Evolutionary conservation across 2,797 vertebrate genomes (phyloP), one percentile per base, ranked within the genome.

Genomic region (Scolopax rusticola): DNA sequence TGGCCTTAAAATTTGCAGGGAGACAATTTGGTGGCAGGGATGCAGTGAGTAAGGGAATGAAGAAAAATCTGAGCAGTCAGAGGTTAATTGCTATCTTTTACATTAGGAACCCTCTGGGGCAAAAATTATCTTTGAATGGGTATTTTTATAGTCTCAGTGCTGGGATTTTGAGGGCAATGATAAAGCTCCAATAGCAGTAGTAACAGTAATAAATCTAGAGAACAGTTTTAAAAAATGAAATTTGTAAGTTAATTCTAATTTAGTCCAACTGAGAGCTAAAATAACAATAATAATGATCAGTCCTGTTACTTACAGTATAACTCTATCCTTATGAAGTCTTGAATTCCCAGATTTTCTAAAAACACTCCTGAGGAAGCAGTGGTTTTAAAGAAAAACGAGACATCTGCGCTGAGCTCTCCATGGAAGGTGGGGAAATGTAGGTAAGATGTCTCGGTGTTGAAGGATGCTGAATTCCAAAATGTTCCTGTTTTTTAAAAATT

Each of bases 321-420:
- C 73, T 99, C 99, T 89, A 99, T 98, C 61, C 99, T 98, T 92
- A 99, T 99, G 96, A 99, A 99, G 94, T 99, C 99, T 75, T 98
- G 99, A 97, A 99, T 99, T 95, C 99, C 99, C 90, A 99, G 73
- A 96, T 99, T 99, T 97, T 99, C 99, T 97, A 99, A 97, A 98
- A 99, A 99, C 32, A 99, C 98, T 30, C 99, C 99, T 4, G 99
- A 99, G 9, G 98, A 98, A 47, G 99, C 98, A 47, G 98, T 98
- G 81, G 99, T 99, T 97, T 99, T 99, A 93, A 99, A 99, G 94
- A 99, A 98, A 98, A 99, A 99, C 36, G 99, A 99, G 61, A 99
- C 98, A 78, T 99, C 99, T 5, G 99, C 99, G 2, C 99, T 99
- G 67, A 99, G 98, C 95, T 99, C 99, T 80, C 98, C 99, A 2